Percentiles rank a stretch among this genome's conserved stretches.
phyloP scores from a whole-genome alignment of 2,888 invertebrate genomes.

The Chymomyza caudatula region DNA sequence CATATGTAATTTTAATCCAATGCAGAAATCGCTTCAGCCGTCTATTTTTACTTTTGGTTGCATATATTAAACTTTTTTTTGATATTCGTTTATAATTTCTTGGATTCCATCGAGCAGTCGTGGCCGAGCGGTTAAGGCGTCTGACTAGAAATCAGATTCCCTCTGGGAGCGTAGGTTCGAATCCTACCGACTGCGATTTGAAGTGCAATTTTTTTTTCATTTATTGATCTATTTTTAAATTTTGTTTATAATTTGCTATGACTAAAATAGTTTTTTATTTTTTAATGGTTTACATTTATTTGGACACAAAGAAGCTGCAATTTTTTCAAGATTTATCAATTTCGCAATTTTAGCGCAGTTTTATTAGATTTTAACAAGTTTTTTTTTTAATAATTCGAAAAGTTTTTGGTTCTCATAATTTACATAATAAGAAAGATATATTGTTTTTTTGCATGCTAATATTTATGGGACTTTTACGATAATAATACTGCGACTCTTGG shows the following conservation, averaged over 20 bases:
- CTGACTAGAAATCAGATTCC: slow-evolving; percentile 81
- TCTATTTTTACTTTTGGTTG: not conserved
- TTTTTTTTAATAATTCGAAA: too few relatives aligned
- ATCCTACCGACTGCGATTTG: slow-evolving; percentile 87
- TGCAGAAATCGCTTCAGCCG: not conserved
- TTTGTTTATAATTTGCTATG: not conserved
- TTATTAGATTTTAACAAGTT: too few relatives aligned
- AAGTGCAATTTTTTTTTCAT: not conserved
- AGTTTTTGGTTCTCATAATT: too few relatives aligned
- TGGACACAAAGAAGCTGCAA: too few relatives aligned
- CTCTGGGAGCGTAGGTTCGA: slow-evolving; percentile 93
- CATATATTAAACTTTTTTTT: not conserved
- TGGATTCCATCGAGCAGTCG: slow-evolving; percentile 67
- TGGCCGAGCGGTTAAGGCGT: slow-evolving; percentile 79
- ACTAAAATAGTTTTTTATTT: too few relatives aligned
- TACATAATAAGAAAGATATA: too few relatives aligned
- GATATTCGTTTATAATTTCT: not conserved
- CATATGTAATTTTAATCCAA: not conserved
- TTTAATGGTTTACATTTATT: too few relatives aligned
- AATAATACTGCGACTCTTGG: too few relatives aligned
- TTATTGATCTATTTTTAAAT: not conserved
- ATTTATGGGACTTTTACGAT: too few relatives aligned
- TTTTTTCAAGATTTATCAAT: too few relatives aligned
- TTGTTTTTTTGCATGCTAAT: too few relatives aligned
- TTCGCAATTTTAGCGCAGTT: too few relatives aligned